Percentiles rank a stretch among this genome's conserved stretches.
Conservation (phyloP, 1,140 invertebrate genomes). For the Chymomyza costata region DNA sequence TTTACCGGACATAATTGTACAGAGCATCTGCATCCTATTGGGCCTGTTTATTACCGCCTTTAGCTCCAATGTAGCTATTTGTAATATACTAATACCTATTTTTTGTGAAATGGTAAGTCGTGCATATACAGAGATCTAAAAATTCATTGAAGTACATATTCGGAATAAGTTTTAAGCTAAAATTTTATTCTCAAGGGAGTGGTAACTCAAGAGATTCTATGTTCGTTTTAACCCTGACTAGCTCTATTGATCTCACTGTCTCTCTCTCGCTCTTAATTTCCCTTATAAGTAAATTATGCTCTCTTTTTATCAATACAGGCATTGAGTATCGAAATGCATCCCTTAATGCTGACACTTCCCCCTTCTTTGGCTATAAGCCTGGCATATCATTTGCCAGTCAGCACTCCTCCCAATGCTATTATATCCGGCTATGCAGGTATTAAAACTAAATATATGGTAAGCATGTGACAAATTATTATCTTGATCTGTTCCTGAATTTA, state of each 20-base stretch:
- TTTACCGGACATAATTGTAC: slow-evolving; percentile 76
- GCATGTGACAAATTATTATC: not conserved
- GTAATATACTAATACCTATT: slow-evolving; percentile 87
- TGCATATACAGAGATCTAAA: not conserved
- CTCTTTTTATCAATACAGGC: slow-evolving; percentile 71
- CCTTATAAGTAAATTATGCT: not conserved
- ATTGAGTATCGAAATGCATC: slow-evolving; percentile 82
- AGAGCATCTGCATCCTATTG: slow-evolving; percentile 77
- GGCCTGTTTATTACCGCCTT: slow-evolving; percentile 83
- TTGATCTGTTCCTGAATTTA: slow-evolving; percentile 4
- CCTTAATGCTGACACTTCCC: slow-evolving; percentile 90
- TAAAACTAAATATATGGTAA: slow-evolving; percentile 82
- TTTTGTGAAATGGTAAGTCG: slow-evolving; percentile 81
- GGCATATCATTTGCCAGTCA: slow-evolving; percentile 82
- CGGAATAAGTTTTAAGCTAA: too few species aligned
- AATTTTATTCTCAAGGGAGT: too few species aligned
- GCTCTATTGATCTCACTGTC: too few species aligned
- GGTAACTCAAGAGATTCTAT: too few species aligned
- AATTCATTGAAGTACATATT: too few species aligned
- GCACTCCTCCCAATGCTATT: slow-evolving; percentile 93
- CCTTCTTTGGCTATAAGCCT: slow-evolving; percentile 85
- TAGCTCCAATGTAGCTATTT: slow-evolving; percentile 87
- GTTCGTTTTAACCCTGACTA: too few species aligned
- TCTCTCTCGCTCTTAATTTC: too few species aligned
- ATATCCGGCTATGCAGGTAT: slow-evolving; percentile 86